Percentiles rank a stretch among this genome's conserved stretches.
Conservation (phyloP, 2,113 vertebrate species). For the Ifrita kowaldi region DNA sequence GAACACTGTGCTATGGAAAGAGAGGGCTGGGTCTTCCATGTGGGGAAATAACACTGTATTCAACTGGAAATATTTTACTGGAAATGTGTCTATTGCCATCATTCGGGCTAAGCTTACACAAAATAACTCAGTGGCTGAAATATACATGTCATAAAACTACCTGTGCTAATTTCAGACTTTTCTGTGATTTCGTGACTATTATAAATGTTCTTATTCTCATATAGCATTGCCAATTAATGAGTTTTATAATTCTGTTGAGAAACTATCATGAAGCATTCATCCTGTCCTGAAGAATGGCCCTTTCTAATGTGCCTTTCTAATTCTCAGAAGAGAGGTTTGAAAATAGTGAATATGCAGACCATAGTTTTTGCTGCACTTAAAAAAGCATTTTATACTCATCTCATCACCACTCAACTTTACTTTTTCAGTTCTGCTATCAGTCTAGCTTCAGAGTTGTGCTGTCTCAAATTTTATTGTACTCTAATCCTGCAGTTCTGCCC, state of each 20-base stretch:
- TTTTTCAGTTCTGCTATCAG: neutral
- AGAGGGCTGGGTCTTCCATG: slow-evolving; percentile 32
- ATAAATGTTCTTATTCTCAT: neutral
- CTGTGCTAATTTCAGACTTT: slow-evolving; percentile 7
- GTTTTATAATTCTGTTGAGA: neutral
- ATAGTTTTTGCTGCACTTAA: neutral
- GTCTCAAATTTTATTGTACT: neutral
- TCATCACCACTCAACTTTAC: neutral
- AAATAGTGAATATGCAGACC: neutral
- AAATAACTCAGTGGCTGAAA: neutral
- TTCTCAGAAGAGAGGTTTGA: neutral
- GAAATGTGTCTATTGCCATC: slow-evolving; percentile 32
- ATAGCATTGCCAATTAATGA: neutral
- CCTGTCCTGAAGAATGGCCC: neutral
- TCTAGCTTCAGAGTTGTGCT: neutral
- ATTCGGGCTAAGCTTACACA: neutral
- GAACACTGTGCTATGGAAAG: slow-evolving; percentile 64
- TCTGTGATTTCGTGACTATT: neutral
- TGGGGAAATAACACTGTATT: slow-evolving; percentile 26
- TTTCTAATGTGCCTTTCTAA: neutral
- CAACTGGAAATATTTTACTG: slow-evolving; percentile 53
- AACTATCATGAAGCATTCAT: neutral
- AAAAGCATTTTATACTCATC: neutral
- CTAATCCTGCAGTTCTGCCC: neutral
- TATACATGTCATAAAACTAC: neutral